Percentiles rank a stretch among this genome's conserved stretches.
phyloP scores from a whole-genome alignment of 2,113 vertebrate genomes.

The Otus sunia region DNA sequence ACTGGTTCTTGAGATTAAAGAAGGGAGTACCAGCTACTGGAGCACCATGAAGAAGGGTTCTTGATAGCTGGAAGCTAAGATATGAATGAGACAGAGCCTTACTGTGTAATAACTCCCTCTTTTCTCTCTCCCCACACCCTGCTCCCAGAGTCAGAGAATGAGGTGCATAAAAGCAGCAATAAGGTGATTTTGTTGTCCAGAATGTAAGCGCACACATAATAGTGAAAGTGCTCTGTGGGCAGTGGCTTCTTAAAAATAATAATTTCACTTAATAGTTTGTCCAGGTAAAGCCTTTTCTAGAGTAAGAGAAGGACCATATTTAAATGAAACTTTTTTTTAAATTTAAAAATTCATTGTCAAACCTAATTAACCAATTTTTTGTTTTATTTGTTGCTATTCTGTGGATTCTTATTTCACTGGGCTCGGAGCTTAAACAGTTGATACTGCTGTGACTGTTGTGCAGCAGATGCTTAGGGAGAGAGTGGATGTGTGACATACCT shows the following conservation, averaged over 20 bases:
- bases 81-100: background rate
- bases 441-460: background rate
- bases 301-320: background rate
- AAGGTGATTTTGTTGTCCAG: background rate
- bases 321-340: background rate
- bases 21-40: background rate
- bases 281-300: background rate
- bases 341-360: background rate
- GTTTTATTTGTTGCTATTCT: background rate
- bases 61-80: background rate
- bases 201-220: background rate
- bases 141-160: background rate
- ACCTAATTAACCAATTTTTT: background rate
- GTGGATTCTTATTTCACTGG: background rate
- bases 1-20: background rate
- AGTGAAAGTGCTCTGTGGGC: background rate
- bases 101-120: background rate
- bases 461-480: background rate
- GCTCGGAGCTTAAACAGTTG: constrained; percentile 9
- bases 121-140: too few relatives aligned
- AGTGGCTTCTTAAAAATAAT: background rate
- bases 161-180: background rate
- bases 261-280: background rate
- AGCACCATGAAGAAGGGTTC: background rate
- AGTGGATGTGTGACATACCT: background rate